Conservation (phyloP, 2,888 invertebrate genomes). For the Megastigmus dorsalis region DNA sequence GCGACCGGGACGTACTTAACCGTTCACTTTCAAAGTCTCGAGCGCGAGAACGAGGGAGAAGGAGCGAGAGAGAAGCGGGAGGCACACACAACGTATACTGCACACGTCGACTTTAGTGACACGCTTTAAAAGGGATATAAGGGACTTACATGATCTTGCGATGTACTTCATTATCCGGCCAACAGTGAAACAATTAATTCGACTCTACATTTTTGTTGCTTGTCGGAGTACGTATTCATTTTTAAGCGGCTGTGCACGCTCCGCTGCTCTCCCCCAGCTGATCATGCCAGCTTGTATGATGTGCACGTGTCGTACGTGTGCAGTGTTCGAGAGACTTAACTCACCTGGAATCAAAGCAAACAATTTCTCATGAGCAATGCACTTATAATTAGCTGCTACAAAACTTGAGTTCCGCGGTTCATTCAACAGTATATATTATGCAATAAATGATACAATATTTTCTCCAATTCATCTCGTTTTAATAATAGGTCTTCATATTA, state of each 20-base stretch:
- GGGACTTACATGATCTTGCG: conserved; percentile 21
- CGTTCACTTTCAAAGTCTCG: conserved; percentile 1
- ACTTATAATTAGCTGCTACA: too few relatives aligned
- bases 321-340: background rate
- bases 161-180: conserved; percentile 2
- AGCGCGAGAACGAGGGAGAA: background rate
- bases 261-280: too few relatives aligned
- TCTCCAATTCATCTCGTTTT: too few relatives aligned
- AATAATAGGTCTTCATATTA: too few relatives aligned
- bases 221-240: conserved; percentile 3
- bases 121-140: background rate
- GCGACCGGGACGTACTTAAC: background rate
- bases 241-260: conserved; percentile 9
- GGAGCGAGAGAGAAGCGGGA: background rate
- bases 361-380: too few relatives aligned
- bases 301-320: too few relatives aligned
- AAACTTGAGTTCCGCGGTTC: too few relatives aligned
- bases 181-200: conserved; percentile 31
- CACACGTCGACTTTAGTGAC: conserved; percentile 6
- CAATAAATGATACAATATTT: too few relatives aligned
- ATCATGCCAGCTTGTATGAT: too few relatives aligned
- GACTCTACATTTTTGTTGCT: background rate
- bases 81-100: background rate
- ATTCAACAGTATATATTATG: too few relatives aligned
- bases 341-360: conserved; percentile 15